Percentiles rank a stretch among this genome's conserved stretches.
Conservation (phyloP, 1,140 invertebrate species). For the Colletes gigas region DNA sequence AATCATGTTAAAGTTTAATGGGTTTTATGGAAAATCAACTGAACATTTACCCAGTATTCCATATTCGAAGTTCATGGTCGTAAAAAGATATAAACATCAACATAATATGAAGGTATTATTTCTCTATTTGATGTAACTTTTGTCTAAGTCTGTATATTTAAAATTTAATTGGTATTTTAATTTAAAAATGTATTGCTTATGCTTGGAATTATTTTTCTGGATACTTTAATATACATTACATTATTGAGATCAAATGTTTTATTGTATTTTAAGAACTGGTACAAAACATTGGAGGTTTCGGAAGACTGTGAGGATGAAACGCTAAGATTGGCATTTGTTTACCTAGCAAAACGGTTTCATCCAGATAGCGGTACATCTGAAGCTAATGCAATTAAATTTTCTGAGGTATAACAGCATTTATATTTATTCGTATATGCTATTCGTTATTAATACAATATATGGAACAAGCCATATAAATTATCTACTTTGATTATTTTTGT, state of each 20-base stretch:
- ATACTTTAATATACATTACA: neutral
- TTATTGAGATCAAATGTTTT: neutral
- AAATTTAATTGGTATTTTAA: neutral
- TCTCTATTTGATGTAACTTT: neutral
- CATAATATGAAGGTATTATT: constrained; percentile 20
- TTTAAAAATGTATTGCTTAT: neutral
- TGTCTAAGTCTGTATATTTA: neutral
- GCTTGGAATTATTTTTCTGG: neutral
- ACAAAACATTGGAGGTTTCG: constrained; percentile 84
- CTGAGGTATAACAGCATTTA: constrained; percentile 80
- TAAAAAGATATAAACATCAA: constrained; percentile 40
- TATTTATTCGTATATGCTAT: neutral
- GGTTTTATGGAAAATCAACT: neutral
- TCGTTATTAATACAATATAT: neutral
- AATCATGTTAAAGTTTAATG: constrained; percentile 44
- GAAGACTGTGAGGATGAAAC: constrained; percentile 87
- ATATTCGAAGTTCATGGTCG: constrained; percentile 5
- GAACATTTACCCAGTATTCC: neutral
- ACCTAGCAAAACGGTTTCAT: constrained; percentile 90
- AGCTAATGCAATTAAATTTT: constrained; percentile 87
- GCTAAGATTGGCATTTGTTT: constrained; percentile 87
- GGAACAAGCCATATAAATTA: neutral
- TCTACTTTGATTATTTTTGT: too few species aligned
- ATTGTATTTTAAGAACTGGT: constrained; percentile 83
- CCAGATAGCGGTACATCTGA: constrained; percentile 88